Conservation (phyloP, 2,113 vertebrate genomes). For the Clarias gariepinus region DNA sequence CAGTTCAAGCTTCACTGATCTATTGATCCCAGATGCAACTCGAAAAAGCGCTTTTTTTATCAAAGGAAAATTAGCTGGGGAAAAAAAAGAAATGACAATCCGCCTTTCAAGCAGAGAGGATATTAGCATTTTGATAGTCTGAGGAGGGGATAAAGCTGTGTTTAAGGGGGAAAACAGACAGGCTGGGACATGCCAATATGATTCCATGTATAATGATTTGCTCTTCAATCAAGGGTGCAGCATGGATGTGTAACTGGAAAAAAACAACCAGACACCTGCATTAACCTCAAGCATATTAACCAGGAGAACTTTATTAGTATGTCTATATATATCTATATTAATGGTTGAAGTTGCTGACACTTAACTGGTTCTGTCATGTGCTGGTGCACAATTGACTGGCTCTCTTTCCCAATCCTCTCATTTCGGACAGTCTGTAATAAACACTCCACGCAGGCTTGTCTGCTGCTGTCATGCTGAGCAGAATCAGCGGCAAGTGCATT, state of each 20-base stretch:
- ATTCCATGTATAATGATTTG: constrained; percentile 10
- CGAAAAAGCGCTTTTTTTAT: constrained; percentile 63
- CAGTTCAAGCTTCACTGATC: constrained; percentile 74
- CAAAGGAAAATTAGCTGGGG: constrained; percentile 63
- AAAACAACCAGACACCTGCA: neutral
- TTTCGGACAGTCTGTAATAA: constrained; percentile 44
- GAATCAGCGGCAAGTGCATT: constrained; percentile 55
- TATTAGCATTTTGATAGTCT: constrained; percentile 60
- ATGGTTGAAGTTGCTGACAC: constrained; percentile 15
- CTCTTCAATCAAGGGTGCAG: constrained; percentile 36
- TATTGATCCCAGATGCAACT: constrained; percentile 70
- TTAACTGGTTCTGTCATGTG: constrained; percentile 33
- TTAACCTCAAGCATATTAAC: constrained; percentile 6
- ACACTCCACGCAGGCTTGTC: constrained; percentile 33
- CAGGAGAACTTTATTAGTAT: neutral
- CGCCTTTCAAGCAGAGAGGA: constrained; percentile 69
- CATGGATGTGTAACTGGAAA: neutral
- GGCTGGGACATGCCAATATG: constrained; percentile 17
- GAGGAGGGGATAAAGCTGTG: constrained; percentile 39
- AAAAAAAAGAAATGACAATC: constrained; percentile 56
- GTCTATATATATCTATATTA: constrained; percentile 1
- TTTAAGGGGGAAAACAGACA: constrained; percentile 23
- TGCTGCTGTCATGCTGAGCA: constrained; percentile 53
- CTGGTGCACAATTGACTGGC: constrained; percentile 39
- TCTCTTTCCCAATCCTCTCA: constrained; percentile 22